Percentiles rank a stretch among this genome's conserved stretches.
Conservation (phyloP, 2,797 vertebrate species). For the Tolypeutes matacus region DNA sequence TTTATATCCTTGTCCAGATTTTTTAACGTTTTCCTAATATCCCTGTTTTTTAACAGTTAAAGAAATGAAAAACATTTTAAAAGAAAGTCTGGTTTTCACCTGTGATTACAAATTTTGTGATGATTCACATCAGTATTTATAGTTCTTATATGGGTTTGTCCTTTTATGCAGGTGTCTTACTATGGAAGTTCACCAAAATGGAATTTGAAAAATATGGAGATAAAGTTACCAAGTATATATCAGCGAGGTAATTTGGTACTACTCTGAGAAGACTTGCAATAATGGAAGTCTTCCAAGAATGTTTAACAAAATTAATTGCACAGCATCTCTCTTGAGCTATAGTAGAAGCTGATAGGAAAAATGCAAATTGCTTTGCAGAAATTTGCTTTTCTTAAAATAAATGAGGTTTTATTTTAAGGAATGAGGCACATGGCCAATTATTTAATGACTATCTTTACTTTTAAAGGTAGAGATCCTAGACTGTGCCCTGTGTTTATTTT, state of each 20-base stretch:
- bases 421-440: conserved; percentile 33
- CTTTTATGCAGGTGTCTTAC: not conserved
- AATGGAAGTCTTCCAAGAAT: conserved; percentile 67
- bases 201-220: not conserved
- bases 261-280: conserved; percentile 39
- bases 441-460: conserved; percentile 67
- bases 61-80: conserved; percentile 6
- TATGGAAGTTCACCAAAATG: conserved; percentile 18
- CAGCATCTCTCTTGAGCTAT: conserved; percentile 43
- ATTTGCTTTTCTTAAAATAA: conserved; percentile 48
- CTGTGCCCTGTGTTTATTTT: conserved; percentile 58
- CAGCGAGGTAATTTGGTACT: conserved; percentile 59
- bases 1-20: conserved; percentile 28
- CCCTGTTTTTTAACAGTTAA: conserved; percentile 54
- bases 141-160: not conserved
- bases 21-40: conserved; percentile 52
- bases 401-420: conserved; percentile 69
- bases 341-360: conserved; percentile 48
- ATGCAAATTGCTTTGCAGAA: conserved; percentile 65
- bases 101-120: conserved; percentile 20
- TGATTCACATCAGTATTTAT: conserved; percentile 25
- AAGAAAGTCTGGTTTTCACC: conserved; percentile 28
- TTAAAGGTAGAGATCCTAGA: conserved; percentile 15
- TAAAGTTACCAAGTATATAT: conserved; percentile 64
- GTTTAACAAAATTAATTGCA: conserved; percentile 72